Percentiles rank a stretch among this genome's conserved stretches.
Conservation (phyloP, 1,140 invertebrate species). For the Drosophila malerkotliana region DNA sequence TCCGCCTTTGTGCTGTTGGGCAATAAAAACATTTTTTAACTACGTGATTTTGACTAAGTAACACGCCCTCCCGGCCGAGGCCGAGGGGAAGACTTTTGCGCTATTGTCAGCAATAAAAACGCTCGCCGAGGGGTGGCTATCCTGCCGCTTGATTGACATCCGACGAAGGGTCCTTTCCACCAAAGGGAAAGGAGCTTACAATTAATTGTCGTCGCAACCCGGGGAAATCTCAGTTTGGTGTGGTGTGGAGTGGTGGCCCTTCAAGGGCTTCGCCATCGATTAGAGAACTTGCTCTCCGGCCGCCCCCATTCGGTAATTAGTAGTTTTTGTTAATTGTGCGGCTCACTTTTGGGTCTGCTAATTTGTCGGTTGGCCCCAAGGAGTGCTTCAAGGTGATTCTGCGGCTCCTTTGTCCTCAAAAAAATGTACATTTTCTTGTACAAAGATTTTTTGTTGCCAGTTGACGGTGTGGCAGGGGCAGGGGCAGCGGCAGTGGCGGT, state of each 20-base stretch:
- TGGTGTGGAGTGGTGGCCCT: conserved; percentile 10
- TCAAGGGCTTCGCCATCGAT: conserved; percentile 43
- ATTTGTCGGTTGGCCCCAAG: conserved; percentile 38
- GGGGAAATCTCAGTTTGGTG: conserved; percentile 41
- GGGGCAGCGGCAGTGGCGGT: neutral
- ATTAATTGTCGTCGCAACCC: conserved; percentile 54
- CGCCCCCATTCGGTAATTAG: conserved; percentile 45
- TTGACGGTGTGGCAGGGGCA: no score
- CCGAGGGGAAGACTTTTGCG: conserved; percentile 44
- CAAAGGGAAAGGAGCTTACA: conserved; percentile 62
- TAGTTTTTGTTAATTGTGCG: conserved; percentile 65
- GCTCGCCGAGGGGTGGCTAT: conserved; percentile 52
- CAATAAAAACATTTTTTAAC: conserved; percentile 74
- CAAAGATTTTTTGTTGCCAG: conserved; percentile 5
- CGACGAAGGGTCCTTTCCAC: conserved; percentile 55
- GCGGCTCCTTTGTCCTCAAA: neutral
- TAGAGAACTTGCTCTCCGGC: conserved; percentile 6
- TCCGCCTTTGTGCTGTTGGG: conserved; percentile 44
- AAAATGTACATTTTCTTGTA: neutral
- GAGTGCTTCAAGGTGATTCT: conserved; percentile 14
- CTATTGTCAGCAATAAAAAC: conserved; percentile 75
- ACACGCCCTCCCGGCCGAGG: conserved; percentile 41
- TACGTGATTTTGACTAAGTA: conserved; percentile 76
- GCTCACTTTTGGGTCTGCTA: conserved; percentile 51
- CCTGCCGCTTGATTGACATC: conserved; percentile 61